Percentiles rank a stretch among this genome's conserved stretches.
phyloP scores from a whole-genome alignment of 2,888 invertebrate genomes.

The Cecidostiba fungosa region DNA sequence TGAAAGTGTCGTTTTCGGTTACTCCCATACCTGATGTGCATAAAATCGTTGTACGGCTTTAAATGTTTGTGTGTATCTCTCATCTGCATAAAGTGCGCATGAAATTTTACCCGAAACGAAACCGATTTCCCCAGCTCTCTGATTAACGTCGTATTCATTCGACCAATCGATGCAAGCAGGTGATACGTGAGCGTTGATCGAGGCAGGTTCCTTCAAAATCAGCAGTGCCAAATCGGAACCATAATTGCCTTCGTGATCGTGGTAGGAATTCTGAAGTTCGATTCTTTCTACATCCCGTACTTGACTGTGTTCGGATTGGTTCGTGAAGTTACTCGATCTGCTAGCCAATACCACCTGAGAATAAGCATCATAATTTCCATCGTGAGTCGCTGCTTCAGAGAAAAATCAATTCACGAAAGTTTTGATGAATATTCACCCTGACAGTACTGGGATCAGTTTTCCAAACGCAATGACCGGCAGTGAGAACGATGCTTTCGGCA shows the following conservation, averaged over 20 bases:
- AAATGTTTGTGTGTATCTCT: too few relatives aligned
- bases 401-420: not conserved
- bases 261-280: constrained; percentile 80
- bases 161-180: constrained; percentile 82
- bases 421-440: constrained; percentile 60
- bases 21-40: constrained; percentile 82
- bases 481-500: constrained; percentile 78
- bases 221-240: constrained; percentile 83
- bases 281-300: constrained; percentile 79
- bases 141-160: constrained; percentile 62
- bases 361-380: not conserved
- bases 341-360: constrained; percentile 75
- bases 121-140: constrained; percentile 67
- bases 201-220: constrained; percentile 77
- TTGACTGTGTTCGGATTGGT: constrained; percentile 71
- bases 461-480: constrained; percentile 81
- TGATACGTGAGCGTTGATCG: constrained; percentile 79
- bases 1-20: constrained; percentile 82
- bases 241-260: constrained; percentile 81
- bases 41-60: too few relatives aligned
- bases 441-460: constrained; percentile 73
- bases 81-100: too few relatives aligned
- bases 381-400: not conserved
- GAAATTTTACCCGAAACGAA: constrained; percentile 69
- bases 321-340: constrained; percentile 74